A percentile compares a stretch with the other conserved stretches of the same genome.
Conservation (phyloP, 2,113 vertebrate genomes). For the Helogale parvula region DNA sequence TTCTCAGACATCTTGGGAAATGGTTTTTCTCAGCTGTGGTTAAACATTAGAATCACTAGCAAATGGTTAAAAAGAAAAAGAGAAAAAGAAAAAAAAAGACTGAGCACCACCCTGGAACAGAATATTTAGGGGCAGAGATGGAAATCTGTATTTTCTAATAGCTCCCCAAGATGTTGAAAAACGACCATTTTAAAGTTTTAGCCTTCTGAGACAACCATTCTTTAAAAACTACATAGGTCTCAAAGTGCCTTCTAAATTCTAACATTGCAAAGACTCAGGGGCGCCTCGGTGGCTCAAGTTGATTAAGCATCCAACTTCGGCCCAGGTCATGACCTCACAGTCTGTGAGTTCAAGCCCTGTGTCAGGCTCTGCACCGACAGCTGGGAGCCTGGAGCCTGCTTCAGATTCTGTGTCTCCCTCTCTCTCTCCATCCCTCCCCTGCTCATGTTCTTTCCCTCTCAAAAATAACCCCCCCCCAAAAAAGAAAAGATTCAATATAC, state of each 20-base stretch:
- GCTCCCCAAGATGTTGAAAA: background rate
- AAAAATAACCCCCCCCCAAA: too few relatives aligned
- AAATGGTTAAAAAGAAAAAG: background rate
- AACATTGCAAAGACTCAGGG: background rate
- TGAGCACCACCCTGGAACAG: background rate
- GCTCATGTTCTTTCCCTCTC: too few relatives aligned
- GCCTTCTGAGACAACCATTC: conserved; percentile 3
- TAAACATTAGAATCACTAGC: background rate
- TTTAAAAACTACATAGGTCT: background rate
- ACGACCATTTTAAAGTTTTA: background rate
- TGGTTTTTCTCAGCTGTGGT: background rate
- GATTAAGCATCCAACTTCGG: too few relatives aligned
- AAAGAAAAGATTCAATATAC: background rate
- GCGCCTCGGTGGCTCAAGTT: too few relatives aligned
- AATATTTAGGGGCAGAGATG: background rate
- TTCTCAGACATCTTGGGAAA: background rate
- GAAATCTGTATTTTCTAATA: background rate
- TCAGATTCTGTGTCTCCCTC: too few relatives aligned
- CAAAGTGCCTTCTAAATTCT: conserved; percentile 34
- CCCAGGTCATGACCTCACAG: too few relatives aligned
- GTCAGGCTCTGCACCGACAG: too few relatives aligned
- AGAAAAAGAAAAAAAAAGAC: background rate
- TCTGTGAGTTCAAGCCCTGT: too few relatives aligned
- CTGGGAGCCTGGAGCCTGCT: too few relatives aligned
- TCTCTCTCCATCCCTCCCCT: too few relatives aligned